Evolutionary conservation across 2,888 invertebrate species (phyloP), one percentile per base, ranked within the genome.

Genomic region (Phyto melanocephala): DNA sequence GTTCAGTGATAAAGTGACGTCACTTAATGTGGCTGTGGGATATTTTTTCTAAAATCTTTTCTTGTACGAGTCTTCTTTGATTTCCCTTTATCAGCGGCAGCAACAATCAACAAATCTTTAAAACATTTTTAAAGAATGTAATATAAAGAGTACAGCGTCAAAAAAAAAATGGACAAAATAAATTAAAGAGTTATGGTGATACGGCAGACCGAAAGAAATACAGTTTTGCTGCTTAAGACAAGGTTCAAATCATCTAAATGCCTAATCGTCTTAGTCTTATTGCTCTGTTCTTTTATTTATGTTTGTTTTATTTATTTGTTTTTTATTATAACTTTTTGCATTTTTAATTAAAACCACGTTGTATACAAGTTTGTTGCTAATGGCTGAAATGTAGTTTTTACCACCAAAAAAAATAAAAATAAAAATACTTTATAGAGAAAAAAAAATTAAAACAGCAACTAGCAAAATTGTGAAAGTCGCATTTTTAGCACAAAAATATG

Each of bases 391-490:
- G 65, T 65, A 75, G 74, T 75, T 56, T 75, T 75, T 50, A 56
- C 15, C 52, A 50, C 50, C 15, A 56, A 56, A 17, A 67, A 58
- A n/a, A 37, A 65, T 45, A 50, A 50, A 2, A 58, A 45, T n/a
- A n/a, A n/a, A n/a, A n/a, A n/a, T n/a, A n/a, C n/a, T n/a, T n/a
- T n/a, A n/a, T n/a, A n/a, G n/a, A n/a, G n/a, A 42, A 47, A 13
- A 37, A 15, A 40, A 72, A 79, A 24, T 17, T 60, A 50, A 76
- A 58, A 37, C 63, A 82, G 40, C 50, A 52, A 58, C 63, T 58
- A 50, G 65, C 54, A 58, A 78, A 28, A 78, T 78, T 82, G 81
- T 82, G 81, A 82, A 82, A 82, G 81, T 82, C 81, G 81, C 81
- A 75, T 63, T 75, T 75, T 82, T 75, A 78, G 78, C 78, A 58